Evolutionary conservation across 1,140 invertebrate species (phyloP).

Genomic region (Bombus superbus): DNA sequence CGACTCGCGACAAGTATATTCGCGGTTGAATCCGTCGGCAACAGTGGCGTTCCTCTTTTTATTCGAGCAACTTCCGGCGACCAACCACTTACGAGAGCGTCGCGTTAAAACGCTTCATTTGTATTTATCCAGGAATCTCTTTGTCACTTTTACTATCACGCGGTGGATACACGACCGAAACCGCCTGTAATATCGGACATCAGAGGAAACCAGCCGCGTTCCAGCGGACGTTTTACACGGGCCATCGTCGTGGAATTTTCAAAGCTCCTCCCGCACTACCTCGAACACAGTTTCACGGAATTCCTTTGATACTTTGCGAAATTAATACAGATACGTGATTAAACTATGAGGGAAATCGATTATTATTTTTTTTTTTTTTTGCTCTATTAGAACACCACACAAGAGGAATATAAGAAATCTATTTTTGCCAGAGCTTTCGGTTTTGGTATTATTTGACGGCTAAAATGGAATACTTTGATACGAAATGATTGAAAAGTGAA

Average conservation of each 20-base stretch:
- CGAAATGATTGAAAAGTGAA: too few species aligned
- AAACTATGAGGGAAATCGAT: too few species aligned
- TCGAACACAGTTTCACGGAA: constrained; percentile 56
- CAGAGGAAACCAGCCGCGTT: constrained; percentile 49
- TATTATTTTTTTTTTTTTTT: not conserved
- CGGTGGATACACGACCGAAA: constrained; percentile 36
- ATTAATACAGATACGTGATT: constrained; percentile 15
- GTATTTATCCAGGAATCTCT: constrained; percentile 54
- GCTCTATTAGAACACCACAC: not conserved
- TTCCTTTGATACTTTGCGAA: constrained; percentile 13
- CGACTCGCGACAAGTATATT: not conserved
- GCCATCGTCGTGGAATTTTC: constrained; percentile 52
- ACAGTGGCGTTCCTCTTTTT: constrained; percentile 2
- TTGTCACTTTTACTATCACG: constrained; percentile 57
- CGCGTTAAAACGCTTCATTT: constrained; percentile 40
- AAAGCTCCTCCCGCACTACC: constrained; percentile 40
- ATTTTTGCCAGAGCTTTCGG: not conserved
- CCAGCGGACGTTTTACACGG: constrained; percentile 58
- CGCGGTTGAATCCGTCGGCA: not conserved
- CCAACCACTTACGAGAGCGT: not conserved
- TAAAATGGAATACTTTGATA: too few species aligned
- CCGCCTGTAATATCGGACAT: constrained; percentile 56
- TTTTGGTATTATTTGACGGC: not conserved
- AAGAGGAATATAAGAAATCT: not conserved
- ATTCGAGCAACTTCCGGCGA: constrained; percentile 2